Percentiles rank a stretch among this genome's conserved stretches.
phyloP scores from a whole-genome alignment of 2,797 vertebrate genomes.

The Staurois parvus region DNA sequence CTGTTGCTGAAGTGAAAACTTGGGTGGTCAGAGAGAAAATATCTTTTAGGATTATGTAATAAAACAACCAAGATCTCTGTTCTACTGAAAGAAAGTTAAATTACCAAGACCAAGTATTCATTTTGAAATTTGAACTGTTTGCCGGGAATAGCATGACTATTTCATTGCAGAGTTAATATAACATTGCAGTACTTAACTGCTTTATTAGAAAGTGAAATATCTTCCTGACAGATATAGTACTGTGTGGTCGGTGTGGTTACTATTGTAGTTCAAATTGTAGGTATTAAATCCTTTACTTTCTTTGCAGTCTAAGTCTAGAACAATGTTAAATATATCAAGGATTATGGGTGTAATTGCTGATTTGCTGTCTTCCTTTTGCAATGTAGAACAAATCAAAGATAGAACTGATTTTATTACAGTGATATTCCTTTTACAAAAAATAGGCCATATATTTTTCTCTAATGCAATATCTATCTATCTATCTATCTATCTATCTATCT shows the following conservation, averaged over 20 bases:
- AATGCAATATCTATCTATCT: conserved; percentile 18
- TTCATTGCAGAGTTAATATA: conserved; percentile 32
- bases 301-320: conserved; percentile 28
- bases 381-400: not conserved
- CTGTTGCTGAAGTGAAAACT: too few relatives aligned
- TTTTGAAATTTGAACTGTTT: conserved; percentile 6
- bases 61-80: not conserved
- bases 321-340: conserved; percentile 29
- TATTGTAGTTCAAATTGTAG: conserved; percentile 18
- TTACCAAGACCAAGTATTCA: not conserved
- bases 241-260: conserved; percentile 20
- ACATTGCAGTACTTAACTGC: conserved; percentile 12
- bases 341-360: conserved; percentile 33
- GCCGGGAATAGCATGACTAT: not conserved
- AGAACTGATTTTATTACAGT: conserved; percentile 20
- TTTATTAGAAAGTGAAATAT: conserved; percentile 50
- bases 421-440: conserved; percentile 7
- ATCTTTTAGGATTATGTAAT: not conserved
- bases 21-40: not conserved
- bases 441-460: not conserved
- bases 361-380: conserved; percentile 11
- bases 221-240: conserved; percentile 29
- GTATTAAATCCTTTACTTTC: conserved; percentile 24
- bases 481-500: too few relatives aligned
- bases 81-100: not conserved